A percentile compares a stretch with the other conserved stretches of the same genome.
Conservation (phyloP, 2,797 vertebrate genomes). For the Valencia hispanica region DNA sequence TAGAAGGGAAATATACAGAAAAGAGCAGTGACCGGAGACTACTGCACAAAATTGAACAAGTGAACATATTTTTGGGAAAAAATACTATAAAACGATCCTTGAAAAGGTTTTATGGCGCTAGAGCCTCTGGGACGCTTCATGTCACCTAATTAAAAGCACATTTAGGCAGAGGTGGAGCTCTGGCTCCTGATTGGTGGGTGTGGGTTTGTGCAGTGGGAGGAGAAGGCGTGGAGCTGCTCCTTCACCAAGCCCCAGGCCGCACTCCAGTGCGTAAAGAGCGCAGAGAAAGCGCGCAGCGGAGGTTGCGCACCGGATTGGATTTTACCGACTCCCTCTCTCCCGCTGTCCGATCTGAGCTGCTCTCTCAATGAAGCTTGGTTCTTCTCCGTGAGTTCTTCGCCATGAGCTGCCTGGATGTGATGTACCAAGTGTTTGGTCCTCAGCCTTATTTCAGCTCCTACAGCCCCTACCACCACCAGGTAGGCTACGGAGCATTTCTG, state of each 20-base stretch:
- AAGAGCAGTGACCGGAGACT: background rate
- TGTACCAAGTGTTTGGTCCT: conserved; percentile 97
- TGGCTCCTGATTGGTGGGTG: conserved; percentile 58
- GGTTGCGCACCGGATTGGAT: conserved; percentile 32
- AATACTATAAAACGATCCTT: background rate
- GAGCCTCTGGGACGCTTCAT: background rate
- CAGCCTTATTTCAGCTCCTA: conserved; percentile 95
- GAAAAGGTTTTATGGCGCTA: background rate
- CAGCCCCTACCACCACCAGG: conserved; percentile 92
- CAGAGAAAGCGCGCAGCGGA: conserved; percentile 31
- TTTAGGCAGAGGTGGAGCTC: conserved; percentile 48
- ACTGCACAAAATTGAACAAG: background rate
- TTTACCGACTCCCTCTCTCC: conserved; percentile 31
- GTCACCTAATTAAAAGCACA: conserved; percentile 43
- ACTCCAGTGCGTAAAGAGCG: conserved; percentile 55
- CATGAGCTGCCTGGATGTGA: conserved; percentile 99
- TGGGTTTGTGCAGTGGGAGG: conserved; percentile 10
- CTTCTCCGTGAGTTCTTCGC: conserved; percentile 81
- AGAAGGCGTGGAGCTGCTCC: conserved; percentile 13
- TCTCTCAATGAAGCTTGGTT: conserved; percentile 74
- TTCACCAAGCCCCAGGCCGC: conserved; percentile 13
- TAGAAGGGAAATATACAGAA: background rate
- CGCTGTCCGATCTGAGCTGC: conserved; percentile 19
- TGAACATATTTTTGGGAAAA: background rate
- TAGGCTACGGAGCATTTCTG: conserved; percentile 68